Conservation (phyloP, 35 echinoderm and acorn worm genomes). For the Apostichopus japonicus region DNA sequence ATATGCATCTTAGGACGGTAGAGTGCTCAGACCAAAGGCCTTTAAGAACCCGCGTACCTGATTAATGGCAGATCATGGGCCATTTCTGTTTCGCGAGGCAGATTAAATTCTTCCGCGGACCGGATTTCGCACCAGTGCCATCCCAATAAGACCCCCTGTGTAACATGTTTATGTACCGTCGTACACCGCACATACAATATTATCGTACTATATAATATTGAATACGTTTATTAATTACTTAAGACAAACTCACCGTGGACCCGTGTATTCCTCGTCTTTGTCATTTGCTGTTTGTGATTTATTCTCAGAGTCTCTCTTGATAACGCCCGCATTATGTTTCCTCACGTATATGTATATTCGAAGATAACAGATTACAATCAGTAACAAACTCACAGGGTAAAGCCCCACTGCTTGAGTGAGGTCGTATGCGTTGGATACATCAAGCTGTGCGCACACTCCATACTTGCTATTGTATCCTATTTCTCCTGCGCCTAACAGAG, state of each 20-base stretch:
- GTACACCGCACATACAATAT: no score
- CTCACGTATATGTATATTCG: constrained; percentile 55
- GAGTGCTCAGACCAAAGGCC: no score
- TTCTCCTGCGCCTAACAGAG: constrained; percentile 56
- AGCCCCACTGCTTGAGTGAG: constrained; percentile 38
- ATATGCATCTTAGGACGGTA: no score
- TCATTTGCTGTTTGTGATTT: neutral
- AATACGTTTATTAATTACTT: no score
- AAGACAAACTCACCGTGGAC: constrained; percentile 1
- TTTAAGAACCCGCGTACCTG: no score
- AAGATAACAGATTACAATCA: constrained; percentile 30
- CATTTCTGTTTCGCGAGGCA: no score
- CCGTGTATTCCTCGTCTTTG: neutral
- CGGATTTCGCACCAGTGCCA: no score
- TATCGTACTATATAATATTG: no score
- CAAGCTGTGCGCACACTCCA: constrained; percentile 65
- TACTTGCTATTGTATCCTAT: constrained; percentile 80
- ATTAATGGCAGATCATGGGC: no score
- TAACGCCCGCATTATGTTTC: constrained; percentile 52
- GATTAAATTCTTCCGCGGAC: no score
- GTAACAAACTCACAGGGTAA: constrained; percentile 4
- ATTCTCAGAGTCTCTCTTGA: constrained; percentile 55
- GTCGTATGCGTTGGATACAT: constrained; percentile 53
- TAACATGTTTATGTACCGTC: no score
- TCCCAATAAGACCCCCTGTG: no score